Evolutionary conservation across 1,140 invertebrate genomes (phyloP), one percentile per base, ranked within the genome.

Genomic region (Drosophila ambigua): DNA sequence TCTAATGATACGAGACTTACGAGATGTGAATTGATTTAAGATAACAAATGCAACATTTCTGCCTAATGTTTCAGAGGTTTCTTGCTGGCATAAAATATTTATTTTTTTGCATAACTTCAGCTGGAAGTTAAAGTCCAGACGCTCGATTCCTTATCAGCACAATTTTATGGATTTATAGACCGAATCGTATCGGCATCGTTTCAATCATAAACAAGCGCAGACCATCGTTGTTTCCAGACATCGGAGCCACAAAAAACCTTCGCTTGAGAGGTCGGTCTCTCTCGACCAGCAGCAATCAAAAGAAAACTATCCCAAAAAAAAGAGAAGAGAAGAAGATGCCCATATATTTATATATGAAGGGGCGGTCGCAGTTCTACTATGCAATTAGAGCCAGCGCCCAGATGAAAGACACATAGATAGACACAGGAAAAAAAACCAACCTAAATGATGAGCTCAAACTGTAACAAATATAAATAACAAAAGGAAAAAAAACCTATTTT

Each of bases 361-460:
- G 43, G 48, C 44, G 77, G 55, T 20, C 61, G 68, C 62, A 68
- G 60, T 69, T 81, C 68, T 45, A 39, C 35, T 13, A 61, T 67
- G 78, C 78, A 85, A 85, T 85, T 87, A 87, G 62, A 72, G 81
- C 16, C 79, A 78, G 66, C 76, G 69, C 75, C 77, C 73, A 39
- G 51, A 69, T 69, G 35, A 39, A 39, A 73, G 60, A 85, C 67
- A 68, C 24, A 28, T 35, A 41, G 13, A 9, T 9, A 8, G 13
- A 9, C 6, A 5, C 46, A n/a, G 16, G 9, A 41, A 13, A n/a
- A 23, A 68, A 64, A 62, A 52, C 3, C 35, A 31, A 57, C 43
- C 49, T 31, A 62, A 67, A 48, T 72, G 77, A 77, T 84, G 68
- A 68, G 69, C 77, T 62, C 65, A 65, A 71, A 84, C 61, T 87